A percentile compares a stretch with the other conserved stretches of the same genome.
These are phyloP conservation scores for Intellagama lesueurii DNA, from an alignment of 2,797 vertebrate genomes.

Conservation along the genomic window DNA sequence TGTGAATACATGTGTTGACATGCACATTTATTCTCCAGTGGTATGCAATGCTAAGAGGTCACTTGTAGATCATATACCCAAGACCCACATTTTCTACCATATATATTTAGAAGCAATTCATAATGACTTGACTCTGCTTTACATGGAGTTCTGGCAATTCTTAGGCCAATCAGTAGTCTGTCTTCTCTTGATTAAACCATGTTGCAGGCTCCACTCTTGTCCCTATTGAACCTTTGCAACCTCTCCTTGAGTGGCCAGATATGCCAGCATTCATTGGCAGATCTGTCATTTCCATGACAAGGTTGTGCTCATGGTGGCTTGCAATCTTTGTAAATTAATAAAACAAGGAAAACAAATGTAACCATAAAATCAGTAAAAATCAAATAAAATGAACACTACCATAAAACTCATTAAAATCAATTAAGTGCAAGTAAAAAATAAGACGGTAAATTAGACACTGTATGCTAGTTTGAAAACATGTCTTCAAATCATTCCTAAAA, in stretches of 20 bases:
- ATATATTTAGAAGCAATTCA: not conserved
- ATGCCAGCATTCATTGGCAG: not conserved
- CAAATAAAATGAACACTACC: too few relatives aligned
- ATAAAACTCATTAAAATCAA: too few relatives aligned
- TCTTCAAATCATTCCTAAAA: too few relatives aligned
- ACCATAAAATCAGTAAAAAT: too few relatives aligned
- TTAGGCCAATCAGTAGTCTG: not conserved
- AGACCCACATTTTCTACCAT: not conserved
- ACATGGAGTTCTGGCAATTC: not conserved
- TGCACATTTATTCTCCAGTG: not conserved
- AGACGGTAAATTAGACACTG: too few relatives aligned
- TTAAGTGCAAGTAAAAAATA: too few relatives aligned
- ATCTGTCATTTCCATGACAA: too few relatives aligned
- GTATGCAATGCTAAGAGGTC: not conserved
- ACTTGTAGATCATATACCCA: not conserved
- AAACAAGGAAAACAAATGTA: too few relatives aligned
- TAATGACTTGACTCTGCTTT: not conserved
- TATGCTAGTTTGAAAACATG: too few relatives aligned
- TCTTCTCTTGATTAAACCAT: not conserved
- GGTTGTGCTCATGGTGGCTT: too few relatives aligned
- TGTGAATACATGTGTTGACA: not conserved
- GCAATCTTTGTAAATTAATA: too few relatives aligned
- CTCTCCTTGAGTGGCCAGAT: not conserved
- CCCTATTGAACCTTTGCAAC: not conserved
- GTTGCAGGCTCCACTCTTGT: not conserved